These are phyloP conservation scores for Tigriopus japonicus DNA, from an alignment of 1,140 invertebrate species.

Conservation along the genomic window DNA sequence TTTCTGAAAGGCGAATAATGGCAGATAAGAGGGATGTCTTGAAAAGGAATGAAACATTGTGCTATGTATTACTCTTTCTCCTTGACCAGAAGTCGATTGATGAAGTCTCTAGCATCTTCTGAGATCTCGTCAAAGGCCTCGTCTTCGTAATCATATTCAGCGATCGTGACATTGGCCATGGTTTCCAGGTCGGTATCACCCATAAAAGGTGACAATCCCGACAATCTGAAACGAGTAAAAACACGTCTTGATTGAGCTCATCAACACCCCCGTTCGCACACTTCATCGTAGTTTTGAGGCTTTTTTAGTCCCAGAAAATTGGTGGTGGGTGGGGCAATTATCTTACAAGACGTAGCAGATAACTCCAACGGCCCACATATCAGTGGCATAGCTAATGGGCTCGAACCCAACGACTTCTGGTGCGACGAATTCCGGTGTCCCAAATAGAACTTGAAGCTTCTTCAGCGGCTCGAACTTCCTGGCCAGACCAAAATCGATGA, in stretches of 20 bases:
- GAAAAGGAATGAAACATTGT: too few relatives aligned
- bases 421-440: constrained; percentile 95
- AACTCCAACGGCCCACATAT: constrained; percentile 96
- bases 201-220: constrained; percentile 94
- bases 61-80: constrained; percentile 9
- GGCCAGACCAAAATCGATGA: constrained; percentile 92
- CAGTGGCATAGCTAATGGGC: constrained; percentile 76
- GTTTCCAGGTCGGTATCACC: constrained; percentile 91
- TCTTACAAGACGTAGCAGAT: constrained; percentile 96
- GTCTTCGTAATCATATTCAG: constrained; percentile 87
- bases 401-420: constrained; percentile 98
- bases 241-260: too few relatives aligned
- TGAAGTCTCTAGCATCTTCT: constrained; percentile 11
- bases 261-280: too few relatives aligned
- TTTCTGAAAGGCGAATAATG: too few relatives aligned
- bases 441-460: constrained; percentile 78
- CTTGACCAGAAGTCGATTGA: constrained; percentile 10
- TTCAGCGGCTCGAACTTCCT: constrained; percentile 74
- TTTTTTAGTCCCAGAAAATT: too few relatives aligned
- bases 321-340: too few relatives aligned
- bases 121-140: constrained; percentile 62
- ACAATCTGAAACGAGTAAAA: constrained; percentile 44
- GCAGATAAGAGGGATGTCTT: too few relatives aligned
- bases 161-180: constrained; percentile 87
- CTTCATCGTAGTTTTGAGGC: too few relatives aligned